Conservation (phyloP, 2,113 vertebrate genomes). For the Malaclemys terrapin region DNA sequence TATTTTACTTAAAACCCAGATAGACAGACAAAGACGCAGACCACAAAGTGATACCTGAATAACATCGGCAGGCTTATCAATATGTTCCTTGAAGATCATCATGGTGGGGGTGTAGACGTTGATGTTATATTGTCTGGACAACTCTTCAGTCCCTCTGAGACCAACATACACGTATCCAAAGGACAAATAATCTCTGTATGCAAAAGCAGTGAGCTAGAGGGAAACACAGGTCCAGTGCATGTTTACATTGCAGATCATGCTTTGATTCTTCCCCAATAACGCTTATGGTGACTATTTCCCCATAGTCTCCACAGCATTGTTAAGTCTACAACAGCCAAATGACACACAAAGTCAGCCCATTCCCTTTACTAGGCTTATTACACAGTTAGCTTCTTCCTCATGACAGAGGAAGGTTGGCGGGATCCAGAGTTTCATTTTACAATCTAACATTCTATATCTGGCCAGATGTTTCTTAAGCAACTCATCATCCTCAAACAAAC, state of each 20-base stretch:
- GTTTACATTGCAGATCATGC: not conserved
- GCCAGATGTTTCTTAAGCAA: not conserved
- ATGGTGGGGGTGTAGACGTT: slow-evolving; percentile 91
- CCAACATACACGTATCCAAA: slow-evolving; percentile 94
- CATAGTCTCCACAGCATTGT: rapidly evolving
- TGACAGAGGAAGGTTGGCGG: rapidly evolving
- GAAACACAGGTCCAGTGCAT: rapidly evolving
- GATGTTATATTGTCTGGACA: slow-evolving; percentile 91
- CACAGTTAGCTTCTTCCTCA: not conserved
- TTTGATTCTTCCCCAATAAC: rapidly evolving
- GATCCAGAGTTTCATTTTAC: not conserved
- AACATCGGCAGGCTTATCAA: slow-evolving; percentile 86
- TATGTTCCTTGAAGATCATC: slow-evolving; percentile 93
- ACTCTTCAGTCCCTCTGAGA: slow-evolving; percentile 83
- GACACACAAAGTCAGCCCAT: not conserved
- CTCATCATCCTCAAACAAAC: not conserved
- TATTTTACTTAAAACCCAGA: rapidly evolving
- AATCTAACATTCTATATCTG: not conserved
- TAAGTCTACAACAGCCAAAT: not conserved
- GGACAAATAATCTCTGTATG: slow-evolving; percentile 91
- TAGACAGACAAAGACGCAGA: not conserved
- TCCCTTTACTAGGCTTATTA: not conserved
- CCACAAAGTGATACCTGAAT: slow-evolving; percentile 85
- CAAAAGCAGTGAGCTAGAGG: slow-evolving; percentile 90
- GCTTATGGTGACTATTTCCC: not conserved